Conservation (phyloP, 2,888 invertebrate genomes). For the Cecidostiba fungosa region DNA sequence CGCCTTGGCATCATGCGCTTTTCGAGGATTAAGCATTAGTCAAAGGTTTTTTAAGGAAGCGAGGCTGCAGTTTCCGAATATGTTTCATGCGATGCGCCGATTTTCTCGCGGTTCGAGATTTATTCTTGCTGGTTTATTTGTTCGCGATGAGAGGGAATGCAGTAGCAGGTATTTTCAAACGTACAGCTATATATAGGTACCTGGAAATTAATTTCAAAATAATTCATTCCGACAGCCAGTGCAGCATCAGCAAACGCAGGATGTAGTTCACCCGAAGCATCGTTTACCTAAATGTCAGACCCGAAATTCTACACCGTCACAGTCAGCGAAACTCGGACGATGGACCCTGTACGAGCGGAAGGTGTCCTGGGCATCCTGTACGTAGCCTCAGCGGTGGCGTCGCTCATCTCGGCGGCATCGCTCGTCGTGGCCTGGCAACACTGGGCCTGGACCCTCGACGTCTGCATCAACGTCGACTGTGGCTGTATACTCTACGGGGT, state of each 20-base stretch:
- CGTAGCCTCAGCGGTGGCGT: constrained; percentile 67
- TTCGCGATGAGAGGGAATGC: too few species aligned
- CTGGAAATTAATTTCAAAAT: too few species aligned
- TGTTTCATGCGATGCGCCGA: background rate
- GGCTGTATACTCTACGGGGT: constrained; percentile 79
- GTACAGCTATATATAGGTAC: too few species aligned
- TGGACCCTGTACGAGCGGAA: constrained; percentile 72
- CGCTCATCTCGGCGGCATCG: constrained; percentile 71
- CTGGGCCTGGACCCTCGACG: constrained; percentile 77
- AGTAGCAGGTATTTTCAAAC: too few species aligned
- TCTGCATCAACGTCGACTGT: constrained; percentile 77
- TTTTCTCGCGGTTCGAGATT: background rate
- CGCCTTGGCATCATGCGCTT: background rate
- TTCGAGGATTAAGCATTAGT: background rate
- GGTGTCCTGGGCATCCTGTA: constrained; percentile 70
- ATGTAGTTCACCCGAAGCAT: too few species aligned
- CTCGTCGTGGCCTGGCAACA: constrained; percentile 76
- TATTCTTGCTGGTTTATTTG: background rate
- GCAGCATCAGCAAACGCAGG: too few species aligned
- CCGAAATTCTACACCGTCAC: background rate
- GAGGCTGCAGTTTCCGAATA: background rate
- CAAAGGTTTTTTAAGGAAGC: background rate
- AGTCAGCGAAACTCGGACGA: constrained; percentile 50
- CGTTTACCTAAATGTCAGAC: background rate
- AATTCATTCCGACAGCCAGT: too few species aligned